Conservation (phyloP, 2,888 invertebrate species). For the Cataglyphis rosenhaueri region DNA sequence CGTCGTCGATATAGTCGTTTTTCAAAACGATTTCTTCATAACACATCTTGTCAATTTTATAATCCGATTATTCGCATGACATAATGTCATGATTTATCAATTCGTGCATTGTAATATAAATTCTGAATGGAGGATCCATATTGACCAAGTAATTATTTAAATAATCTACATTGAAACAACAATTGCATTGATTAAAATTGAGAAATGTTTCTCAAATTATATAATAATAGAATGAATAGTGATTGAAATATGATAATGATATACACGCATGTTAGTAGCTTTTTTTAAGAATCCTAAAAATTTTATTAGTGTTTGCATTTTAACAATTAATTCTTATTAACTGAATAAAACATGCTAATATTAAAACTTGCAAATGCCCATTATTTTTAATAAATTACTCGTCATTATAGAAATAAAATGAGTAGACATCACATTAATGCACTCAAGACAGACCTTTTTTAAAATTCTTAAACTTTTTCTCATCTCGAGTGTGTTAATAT, state of each 20-base stretch:
- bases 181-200: not conserved
- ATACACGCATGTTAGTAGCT: not conserved
- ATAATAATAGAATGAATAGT: not conserved
- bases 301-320: not conserved
- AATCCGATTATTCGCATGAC: conserved; percentile 18
- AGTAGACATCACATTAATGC: conserved; percentile 10
- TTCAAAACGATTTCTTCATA: conserved; percentile 21
- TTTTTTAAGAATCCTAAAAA: not conserved
- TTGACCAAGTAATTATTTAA: conserved; percentile 8
- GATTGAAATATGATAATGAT: not conserved
- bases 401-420: conserved; percentile 3
- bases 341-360: conserved; percentile 1
- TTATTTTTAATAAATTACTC: conserved; percentile 26
- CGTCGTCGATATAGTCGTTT: conserved; percentile 38
- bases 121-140: not conserved
- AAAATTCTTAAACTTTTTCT: not conserved
- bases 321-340: not conserved
- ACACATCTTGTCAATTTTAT: not conserved
- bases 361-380: not conserved
- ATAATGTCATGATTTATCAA: conserved; percentile 6
- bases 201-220: not conserved
- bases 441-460: conserved; percentile 12
- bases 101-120: not conserved
- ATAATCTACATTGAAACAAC: not conserved
- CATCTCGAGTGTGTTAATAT: conserved; percentile 40